phyloP scores from a whole-genome alignment of 2,797 vertebrate genomes.

The Onychomys leucogaster region DNA sequence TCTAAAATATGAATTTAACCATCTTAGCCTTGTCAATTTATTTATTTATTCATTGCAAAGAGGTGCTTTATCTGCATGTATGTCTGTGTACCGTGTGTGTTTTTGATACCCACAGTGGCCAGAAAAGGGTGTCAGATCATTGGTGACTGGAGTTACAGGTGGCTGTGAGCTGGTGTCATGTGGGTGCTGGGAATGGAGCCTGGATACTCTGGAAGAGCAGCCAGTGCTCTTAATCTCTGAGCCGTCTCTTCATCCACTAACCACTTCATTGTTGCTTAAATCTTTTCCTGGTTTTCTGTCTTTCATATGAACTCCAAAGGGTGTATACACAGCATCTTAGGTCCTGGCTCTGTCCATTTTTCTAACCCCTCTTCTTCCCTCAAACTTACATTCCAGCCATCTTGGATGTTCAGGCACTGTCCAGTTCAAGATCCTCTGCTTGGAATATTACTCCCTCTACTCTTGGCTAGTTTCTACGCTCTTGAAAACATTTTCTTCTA shows the following conservation, averaged over 20 bases:
- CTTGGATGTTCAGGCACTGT: background rate
- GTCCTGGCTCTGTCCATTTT: background rate
- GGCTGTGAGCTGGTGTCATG: background rate
- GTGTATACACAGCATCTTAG: background rate
- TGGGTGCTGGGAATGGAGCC: background rate
- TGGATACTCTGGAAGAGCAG: background rate
- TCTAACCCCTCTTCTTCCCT: background rate
- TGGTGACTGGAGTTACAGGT: background rate
- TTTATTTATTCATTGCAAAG: background rate
- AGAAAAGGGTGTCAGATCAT: background rate
- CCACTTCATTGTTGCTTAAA: constrained; percentile 13
- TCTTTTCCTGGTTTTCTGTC: background rate
- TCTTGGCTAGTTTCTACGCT: background rate
- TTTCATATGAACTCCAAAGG: background rate
- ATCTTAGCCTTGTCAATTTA: background rate
- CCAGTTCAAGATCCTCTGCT: background rate
- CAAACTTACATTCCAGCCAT: background rate
- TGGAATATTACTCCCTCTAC: background rate
- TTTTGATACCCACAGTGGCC: background rate
- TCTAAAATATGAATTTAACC: background rate
- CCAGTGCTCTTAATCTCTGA: background rate
- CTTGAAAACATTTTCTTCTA: constrained; percentile 27
- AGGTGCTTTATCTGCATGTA: background rate
- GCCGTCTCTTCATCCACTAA: background rate
- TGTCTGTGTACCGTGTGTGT: background rate